phyloP scores from a whole-genome alignment of 2,888 invertebrate species.

The Gordius sp. region DNA sequence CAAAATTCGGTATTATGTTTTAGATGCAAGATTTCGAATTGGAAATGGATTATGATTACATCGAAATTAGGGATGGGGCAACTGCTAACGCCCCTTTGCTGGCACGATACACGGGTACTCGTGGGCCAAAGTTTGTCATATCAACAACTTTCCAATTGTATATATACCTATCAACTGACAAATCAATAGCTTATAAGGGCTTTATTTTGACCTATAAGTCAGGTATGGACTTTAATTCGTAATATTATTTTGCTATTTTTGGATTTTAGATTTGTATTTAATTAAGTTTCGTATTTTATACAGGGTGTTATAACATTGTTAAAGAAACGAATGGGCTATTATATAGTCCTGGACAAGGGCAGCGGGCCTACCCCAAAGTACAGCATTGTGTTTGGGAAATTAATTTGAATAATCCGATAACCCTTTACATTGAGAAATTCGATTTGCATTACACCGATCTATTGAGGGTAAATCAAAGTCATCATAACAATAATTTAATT shows the following conservation, averaged over 20 bases:
- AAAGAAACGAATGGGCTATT: slow-evolving; percentile 23
- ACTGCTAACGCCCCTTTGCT: slow-evolving; percentile 57
- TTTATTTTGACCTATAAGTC: slow-evolving; percentile 60
- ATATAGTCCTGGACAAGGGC: slow-evolving; percentile 14
- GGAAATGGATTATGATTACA: slow-evolving; percentile 39
- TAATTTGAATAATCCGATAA: not conserved
- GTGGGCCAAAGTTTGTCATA: slow-evolving; percentile 51
- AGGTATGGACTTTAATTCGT: slow-evolving; percentile 29
- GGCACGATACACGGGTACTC: slow-evolving; percentile 51
- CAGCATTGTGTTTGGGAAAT: slow-evolving; percentile 10
- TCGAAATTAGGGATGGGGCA: slow-evolving; percentile 66
- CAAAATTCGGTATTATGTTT: not conserved
- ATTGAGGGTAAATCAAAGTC: not conserved
- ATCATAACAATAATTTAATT: no score
- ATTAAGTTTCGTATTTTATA: no score
- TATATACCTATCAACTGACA: slow-evolving; percentile 63
- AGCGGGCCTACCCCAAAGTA: not conserved
- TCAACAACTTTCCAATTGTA: slow-evolving; percentile 65
- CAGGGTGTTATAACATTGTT: slow-evolving; percentile 43
- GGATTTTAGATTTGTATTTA: no score
- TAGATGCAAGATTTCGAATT: slow-evolving; percentile 25
- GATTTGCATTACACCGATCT: slow-evolving; percentile 12
- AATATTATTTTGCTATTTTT: no score
- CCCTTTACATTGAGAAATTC: slow-evolving; percentile 11
- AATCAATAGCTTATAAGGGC: slow-evolving; percentile 47